Conservation (phyloP, 1,140 invertebrate species). For the Globodera ellingtonae region DNA sequence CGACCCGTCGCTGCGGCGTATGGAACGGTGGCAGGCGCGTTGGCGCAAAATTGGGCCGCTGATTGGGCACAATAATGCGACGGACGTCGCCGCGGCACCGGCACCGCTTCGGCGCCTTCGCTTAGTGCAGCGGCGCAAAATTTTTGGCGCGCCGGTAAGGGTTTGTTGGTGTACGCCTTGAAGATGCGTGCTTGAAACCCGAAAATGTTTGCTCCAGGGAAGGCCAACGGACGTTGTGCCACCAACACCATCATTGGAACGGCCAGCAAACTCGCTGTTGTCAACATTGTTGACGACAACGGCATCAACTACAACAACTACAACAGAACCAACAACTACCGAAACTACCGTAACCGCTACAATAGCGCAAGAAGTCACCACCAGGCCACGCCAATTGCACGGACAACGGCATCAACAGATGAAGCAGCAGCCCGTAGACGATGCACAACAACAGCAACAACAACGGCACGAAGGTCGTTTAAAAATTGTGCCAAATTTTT, state of each 20-base stretch:
- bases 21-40: constrained; percentile 32
- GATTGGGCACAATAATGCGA: constrained; percentile 6
- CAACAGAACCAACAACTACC: neutral
- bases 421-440: neutral
- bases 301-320: neutral
- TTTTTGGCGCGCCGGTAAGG: neutral
- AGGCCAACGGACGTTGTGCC: no score
- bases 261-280: neutral
- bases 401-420: neutral
- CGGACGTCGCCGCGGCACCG: neutral
- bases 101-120: neutral
- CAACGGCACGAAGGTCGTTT: neutral
- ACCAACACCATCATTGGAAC: neutral
- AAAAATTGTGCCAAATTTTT: neutral
- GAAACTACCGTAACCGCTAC: neutral
- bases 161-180: neutral
- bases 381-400: neutral
- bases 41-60: constrained; percentile 40
- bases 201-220: constrained; percentile 1
- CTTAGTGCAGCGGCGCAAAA: constrained; percentile 1
- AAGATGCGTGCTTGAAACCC: neutral
- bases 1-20: constrained; percentile 4
- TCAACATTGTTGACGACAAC: neutral
- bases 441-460: neutral
- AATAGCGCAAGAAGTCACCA: no score